These are phyloP conservation scores for Delphinapterus leucas DNA, from an alignment of 2,113 vertebrate genomes.

Conservation along the genomic window DNA sequence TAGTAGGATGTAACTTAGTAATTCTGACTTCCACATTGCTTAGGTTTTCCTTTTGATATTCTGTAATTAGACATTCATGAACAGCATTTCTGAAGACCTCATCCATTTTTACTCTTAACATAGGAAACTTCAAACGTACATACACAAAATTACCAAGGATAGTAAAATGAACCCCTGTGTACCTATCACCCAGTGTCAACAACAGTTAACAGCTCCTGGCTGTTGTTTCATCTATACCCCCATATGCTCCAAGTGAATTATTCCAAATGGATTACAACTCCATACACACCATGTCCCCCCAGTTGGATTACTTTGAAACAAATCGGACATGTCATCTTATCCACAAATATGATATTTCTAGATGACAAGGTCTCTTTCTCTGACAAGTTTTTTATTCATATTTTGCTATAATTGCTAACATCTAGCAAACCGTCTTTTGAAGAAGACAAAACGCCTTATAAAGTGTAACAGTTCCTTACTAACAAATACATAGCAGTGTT, in stretches of 20 bases:
- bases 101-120: background rate
- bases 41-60: background rate
- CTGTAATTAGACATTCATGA: background rate
- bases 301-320: background rate
- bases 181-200: background rate
- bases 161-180: background rate
- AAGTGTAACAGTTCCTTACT: background rate
- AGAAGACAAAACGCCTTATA: background rate
- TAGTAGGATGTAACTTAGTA: background rate
- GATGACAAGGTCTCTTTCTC: background rate
- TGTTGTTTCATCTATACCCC: background rate
- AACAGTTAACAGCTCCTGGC: background rate
- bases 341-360: background rate
- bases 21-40: background rate
- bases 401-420: constrained; percentile 15
- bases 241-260: background rate
- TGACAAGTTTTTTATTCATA: background rate
- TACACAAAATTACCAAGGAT: background rate
- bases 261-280: background rate
- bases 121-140: background rate
- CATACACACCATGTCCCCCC: background rate
- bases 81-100: background rate
- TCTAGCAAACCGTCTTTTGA: background rate
- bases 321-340: background rate
- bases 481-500: background rate